A percentile compares a stretch with the other conserved stretches of the same genome.
phyloP scores from a whole-genome alignment of 53 echinoderm and acorn worm species.

The Stichopus horrens region DNA sequence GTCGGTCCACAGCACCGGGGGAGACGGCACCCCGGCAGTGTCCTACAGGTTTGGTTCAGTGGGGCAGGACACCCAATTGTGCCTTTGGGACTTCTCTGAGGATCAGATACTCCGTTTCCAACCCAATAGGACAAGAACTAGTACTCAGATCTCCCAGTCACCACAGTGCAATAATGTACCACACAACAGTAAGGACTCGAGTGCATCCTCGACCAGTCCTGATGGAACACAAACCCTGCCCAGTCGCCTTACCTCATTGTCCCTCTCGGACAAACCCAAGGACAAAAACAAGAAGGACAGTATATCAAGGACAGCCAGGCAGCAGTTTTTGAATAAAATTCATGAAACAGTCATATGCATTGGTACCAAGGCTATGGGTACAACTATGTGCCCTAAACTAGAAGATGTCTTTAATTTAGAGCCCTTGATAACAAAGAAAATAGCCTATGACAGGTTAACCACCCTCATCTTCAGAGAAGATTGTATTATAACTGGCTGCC shows the following conservation, averaged over 20 bases:
- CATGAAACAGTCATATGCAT: slow-evolving; percentile 85
- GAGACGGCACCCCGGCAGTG: slow-evolving; percentile 70
- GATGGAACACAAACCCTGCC: slow-evolving; percentile 78
- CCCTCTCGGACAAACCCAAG: slow-evolving; percentile 84
- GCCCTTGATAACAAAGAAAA: slow-evolving; percentile 88
- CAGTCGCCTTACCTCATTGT: slow-evolving; percentile 76
- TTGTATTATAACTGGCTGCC: slow-evolving; percentile 92
- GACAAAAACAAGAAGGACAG: slow-evolving; percentile 96
- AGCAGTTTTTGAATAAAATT: slow-evolving; percentile 85
- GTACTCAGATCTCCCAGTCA: slow-evolving; percentile 79
- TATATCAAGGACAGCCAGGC: slow-evolving; percentile 88
- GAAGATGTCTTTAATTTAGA: slow-evolving; percentile 93
- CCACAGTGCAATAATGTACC: slow-evolving; percentile 81
- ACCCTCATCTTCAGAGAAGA: slow-evolving; percentile 90
- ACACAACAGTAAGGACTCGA: slow-evolving; percentile 65
- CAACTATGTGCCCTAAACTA: slow-evolving; percentile 84
- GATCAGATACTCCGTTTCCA: slow-evolving; percentile 82
- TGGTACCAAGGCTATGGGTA: slow-evolving; percentile 74
- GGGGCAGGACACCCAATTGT: slow-evolving; percentile 95
- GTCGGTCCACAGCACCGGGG: slow-evolving; percentile 67
- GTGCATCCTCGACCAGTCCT: slow-evolving; percentile 63
- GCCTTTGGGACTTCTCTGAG: slow-evolving; percentile 98
- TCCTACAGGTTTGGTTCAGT: slow-evolving; percentile 94
- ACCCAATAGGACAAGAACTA: slow-evolving; percentile 82
- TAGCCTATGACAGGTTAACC: slow-evolving; percentile 91